Base-by-base conservation (phyloP, 1,140 invertebrate species). In the Sycobia sp. region DNA sequence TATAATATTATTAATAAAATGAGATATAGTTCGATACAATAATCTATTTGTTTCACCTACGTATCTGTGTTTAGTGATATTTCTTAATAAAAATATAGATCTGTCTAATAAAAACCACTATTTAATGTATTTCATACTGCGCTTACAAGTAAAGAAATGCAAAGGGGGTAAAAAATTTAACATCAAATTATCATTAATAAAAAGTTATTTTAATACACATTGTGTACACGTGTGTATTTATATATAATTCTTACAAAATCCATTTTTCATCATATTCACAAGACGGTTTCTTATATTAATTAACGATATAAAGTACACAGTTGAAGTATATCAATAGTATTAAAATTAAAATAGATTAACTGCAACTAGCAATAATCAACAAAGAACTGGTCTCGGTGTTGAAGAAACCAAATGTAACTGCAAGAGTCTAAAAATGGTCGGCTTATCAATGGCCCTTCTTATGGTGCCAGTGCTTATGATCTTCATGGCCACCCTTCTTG, bases 401-500 rank as follows among this genome's bases (percentile, higher is more conserved):
- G 38, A 13, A 41, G 46, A n/a, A n/a, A n/a, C n/a, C n/a, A n/a
- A 34, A 18, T 22, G 46, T 20, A 34, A 4, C 2, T 8, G n/a
- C 44, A 47, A 47, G 29, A 47, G 18, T 8, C 4, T 20, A 22
- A 44, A 44, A 4, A 34, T 34, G 5, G 36, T 39, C 8, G 14
- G 14, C 0, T 0, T 36, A 46, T 56, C 53, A 63, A 16, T 63
- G 61, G 14, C 61, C 61, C 53, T 63, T 63, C 16, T 65, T 65
- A 25, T 65, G 62, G 25, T 67, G 70, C 73, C 74, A 78, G 5
- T 76, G 61, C 39, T 75, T 76, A 43, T 76, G 73, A 13, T 75
- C 76, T 3, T 70, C 72, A 44, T 77, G 73, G 0, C 72, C 76
- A 4, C 68, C 75, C 46, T 78, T 77, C 50, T 78, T 74, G 4